phyloP scores from a whole-genome alignment of 1,140 invertebrate genomes.

The Papilio aristodemus region DNA sequence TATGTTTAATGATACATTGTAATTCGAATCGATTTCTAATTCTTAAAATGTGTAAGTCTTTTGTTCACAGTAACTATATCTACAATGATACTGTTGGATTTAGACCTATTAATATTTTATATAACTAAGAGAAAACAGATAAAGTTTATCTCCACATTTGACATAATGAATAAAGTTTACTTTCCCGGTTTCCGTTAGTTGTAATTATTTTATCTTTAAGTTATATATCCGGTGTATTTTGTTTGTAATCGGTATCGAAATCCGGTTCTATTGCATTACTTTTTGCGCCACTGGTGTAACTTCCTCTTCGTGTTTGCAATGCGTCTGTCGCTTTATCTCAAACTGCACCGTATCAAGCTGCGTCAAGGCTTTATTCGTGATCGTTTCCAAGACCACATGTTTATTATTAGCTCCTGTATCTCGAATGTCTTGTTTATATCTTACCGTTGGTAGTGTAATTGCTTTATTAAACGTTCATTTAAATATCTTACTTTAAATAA shows the following conservation, averaged over 20 bases:
- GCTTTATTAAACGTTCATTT: constrained; percentile 19
- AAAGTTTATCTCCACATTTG: no score
- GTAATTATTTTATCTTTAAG: not conserved
- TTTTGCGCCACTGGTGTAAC: not conserved
- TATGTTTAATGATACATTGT: no score
- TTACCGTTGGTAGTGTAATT: constrained; percentile 10
- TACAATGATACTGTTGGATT: no score
- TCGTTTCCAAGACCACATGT: constrained; percentile 29
- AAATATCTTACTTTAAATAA: not conserved
- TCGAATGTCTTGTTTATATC: constrained; percentile 25
- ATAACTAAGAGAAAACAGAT: no score
- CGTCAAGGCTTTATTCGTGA: constrained; percentile 20
- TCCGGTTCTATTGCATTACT: constrained; percentile 1
- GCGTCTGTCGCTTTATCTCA: constrained; percentile 18
- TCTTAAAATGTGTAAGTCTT: no score
- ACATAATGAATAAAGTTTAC: not conserved
- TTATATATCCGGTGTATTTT: constrained; percentile 13
- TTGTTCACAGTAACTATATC: no score
- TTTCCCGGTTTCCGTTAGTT: not conserved
- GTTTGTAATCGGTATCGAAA: not conserved
- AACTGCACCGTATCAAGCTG: not conserved
- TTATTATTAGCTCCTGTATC: constrained; percentile 26
- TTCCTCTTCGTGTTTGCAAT: constrained; percentile 10
- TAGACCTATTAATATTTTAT: no score
- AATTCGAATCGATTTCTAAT: no score